These are phyloP conservation scores for Aptenodytes forsteri DNA, from an alignment of 2,113 vertebrate species.

Conservation along the genomic window DNA sequence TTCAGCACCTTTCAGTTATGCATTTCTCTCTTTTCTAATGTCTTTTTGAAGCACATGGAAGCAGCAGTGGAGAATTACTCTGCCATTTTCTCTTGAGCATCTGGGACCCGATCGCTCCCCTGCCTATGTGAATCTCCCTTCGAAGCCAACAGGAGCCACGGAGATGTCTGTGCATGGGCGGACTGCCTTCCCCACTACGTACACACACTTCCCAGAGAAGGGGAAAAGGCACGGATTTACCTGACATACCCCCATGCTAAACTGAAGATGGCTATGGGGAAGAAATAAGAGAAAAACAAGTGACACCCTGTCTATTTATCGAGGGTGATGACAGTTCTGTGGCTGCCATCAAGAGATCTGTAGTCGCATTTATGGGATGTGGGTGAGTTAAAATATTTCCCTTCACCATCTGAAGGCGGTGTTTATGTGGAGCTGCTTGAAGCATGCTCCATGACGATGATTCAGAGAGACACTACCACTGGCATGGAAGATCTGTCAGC, in stretches of 20 bases:
- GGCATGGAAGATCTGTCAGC: background rate
- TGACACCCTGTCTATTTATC: background rate
- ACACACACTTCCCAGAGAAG: background rate
- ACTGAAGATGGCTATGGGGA: background rate
- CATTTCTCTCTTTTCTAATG: conserved; percentile 19
- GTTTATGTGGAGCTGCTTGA: background rate
- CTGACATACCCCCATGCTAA: background rate
- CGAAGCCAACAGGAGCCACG: background rate
- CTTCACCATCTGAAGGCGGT: background rate
- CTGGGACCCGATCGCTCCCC: background rate
- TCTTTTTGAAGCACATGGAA: conserved; percentile 7
- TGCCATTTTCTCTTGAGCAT: background rate
- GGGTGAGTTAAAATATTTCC: conserved; percentile 37
- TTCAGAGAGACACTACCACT: background rate
- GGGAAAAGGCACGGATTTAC: background rate
- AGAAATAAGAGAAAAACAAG: background rate
- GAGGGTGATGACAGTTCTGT: background rate
- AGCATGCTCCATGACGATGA: background rate
- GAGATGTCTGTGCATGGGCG: background rate
- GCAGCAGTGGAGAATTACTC: background rate
- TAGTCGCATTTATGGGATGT: background rate
- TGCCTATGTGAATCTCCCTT: background rate
- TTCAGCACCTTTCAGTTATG: conserved; percentile 60
- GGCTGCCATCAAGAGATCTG: conserved; percentile 11
- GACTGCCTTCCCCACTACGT: background rate